Base-by-base conservation (phyloP, 2,797 vertebrate species). In the Amblyraja radiata region DNA sequence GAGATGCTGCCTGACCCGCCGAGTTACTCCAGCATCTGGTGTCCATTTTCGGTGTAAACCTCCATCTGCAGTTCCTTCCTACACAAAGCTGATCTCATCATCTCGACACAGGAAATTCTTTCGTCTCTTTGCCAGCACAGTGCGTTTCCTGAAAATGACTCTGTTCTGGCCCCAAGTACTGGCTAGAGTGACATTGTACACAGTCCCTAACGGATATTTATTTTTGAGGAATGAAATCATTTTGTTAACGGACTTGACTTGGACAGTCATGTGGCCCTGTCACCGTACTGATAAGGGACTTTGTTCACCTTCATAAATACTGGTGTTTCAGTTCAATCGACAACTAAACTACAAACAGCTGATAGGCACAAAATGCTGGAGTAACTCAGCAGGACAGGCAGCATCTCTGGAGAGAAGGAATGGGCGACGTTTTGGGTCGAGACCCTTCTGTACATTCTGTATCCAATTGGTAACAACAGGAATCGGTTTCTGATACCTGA, bases 51-150 rank as follows among this genome's bases (percentile, higher is more conserved):
- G 5, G 2, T 2, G 46, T 46, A 46, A 46, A 46, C 46, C 46
- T 3, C 46, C 46, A 46, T 46, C 46, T 46, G 46, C 46, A 46
- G 46, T 46, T 46, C 46, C 46, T 46, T 46, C 46, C 46, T 46
- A 46, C 46, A 46, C 11, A 83, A 58, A 83, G 28, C 83, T 32
- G 61, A 25, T 61, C 84, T 88, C 68, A 88, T 88, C 84, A 21
- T 65, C 32, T 32, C 32, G 32, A 18, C 84, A 88, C 61, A 68
- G 61, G 84, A 88, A 88, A 88, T 88, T 88, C 84, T 36, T 88
- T 36, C 32, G 61, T 14, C 36, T 14, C 63, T 88, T 65, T n/a
- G 61, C 68, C 84, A 88, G 63, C 61, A 18, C n/a, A 88, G 65
- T 7, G n/a, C 21, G 61, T 18, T 88, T 88, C 84, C 84, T 88